Conservation (phyloP, 37 sponge, comb jelly and placozoan species). For the Spongilla lacustris region DNA sequence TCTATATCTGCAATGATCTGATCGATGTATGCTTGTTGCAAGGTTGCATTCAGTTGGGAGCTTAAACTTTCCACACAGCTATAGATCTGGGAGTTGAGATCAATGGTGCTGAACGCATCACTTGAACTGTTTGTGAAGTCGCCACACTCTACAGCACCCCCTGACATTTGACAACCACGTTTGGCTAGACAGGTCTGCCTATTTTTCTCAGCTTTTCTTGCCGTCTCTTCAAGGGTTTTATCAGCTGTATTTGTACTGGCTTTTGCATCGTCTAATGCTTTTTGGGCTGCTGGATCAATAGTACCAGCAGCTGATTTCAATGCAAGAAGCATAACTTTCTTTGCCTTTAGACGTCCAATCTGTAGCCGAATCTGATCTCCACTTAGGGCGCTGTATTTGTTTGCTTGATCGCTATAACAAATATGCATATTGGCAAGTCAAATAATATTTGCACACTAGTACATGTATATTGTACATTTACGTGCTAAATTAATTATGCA, state of each 20-base stretch:
- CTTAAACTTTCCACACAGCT: conserved; percentile 8
- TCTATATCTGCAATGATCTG: not conserved
- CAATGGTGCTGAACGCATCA: not conserved
- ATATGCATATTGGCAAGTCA: too few relatives aligned
- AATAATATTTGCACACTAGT: too few relatives aligned
- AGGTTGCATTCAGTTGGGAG: not conserved
- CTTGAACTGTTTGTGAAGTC: not conserved
- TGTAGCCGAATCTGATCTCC: conserved; percentile 33
- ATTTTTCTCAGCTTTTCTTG: not conserved
- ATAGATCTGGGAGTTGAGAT: conserved; percentile 13
- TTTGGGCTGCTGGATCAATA: not conserved
- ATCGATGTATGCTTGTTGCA: not conserved
- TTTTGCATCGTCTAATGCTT: not conserved
- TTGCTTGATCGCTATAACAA: conserved; percentile 27
- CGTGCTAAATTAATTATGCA: too few relatives aligned
- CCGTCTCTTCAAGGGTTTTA: not conserved
- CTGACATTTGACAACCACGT: conserved; percentile 2
- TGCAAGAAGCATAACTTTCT: conserved; percentile 3
- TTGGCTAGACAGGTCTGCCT: conserved; percentile 6
- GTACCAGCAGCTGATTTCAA: not conserved
- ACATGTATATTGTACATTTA: too few relatives aligned
- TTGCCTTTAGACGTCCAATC: conserved; percentile 16
- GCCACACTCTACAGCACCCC: not conserved
- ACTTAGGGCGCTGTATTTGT: conserved; percentile 10
- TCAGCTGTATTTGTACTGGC: not conserved